Evolutionary conservation across 2,797 vertebrate genomes (phyloP).

Genomic region (Streptopelia turtur): DNA sequence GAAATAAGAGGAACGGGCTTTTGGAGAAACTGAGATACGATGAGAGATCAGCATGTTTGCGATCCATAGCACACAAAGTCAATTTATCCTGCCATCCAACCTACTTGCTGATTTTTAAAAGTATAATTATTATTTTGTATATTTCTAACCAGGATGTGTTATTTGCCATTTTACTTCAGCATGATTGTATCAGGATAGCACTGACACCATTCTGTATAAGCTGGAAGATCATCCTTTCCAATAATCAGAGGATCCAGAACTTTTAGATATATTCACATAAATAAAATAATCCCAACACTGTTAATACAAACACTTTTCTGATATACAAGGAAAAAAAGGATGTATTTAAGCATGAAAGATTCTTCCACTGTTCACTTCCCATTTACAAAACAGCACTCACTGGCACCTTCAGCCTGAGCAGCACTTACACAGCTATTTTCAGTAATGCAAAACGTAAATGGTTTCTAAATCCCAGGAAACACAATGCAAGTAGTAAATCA

Average conservation of each 20-base stretch:
- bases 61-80: not conserved
- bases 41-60: not conserved
- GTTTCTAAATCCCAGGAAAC: constrained; percentile 24
- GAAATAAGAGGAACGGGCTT: not conserved
- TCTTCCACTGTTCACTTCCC: not conserved
- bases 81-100: not conserved
- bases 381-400: not conserved
- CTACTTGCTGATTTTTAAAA: not conserved
- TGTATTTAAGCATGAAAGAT: not conserved
- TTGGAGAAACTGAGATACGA: not conserved
- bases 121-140: too few relatives aligned
- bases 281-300: not conserved
- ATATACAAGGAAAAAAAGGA: not conserved
- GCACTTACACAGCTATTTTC: constrained; percentile 27
- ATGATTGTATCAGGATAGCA: not conserved
- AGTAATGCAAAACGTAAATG: not conserved
- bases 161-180: not conserved
- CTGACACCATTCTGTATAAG: not conserved
- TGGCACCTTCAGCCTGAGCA: not conserved
- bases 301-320: not conserved
- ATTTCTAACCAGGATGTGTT: not conserved
- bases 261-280: not conserved
- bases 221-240: not conserved
- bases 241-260: not conserved
- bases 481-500: constrained; percentile 40